Evolutionary conservation across 2,797 vertebrate genomes (phyloP).

Genomic region (Macropus fuliginosus): DNA sequence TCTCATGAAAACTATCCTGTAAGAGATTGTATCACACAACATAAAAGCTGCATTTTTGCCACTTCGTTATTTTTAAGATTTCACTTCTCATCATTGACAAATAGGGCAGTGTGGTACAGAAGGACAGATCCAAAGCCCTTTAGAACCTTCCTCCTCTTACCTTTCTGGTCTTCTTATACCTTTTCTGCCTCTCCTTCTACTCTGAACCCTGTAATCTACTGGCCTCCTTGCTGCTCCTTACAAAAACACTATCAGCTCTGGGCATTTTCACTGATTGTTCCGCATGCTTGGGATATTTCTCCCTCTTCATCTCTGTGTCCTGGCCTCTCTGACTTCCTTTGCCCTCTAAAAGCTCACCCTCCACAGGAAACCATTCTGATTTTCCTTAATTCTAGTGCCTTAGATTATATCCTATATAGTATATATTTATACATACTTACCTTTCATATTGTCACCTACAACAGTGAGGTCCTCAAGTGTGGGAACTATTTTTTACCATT

Average conservation of each 20-base stretch:
- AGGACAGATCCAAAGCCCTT: neutral
- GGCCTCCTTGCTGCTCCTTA: neutral
- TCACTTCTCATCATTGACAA: neutral
- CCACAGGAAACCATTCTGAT: neutral
- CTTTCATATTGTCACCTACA: neutral
- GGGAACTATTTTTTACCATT: neutral
- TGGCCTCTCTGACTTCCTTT: neutral
- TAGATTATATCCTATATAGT: neutral
- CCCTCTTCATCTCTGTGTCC: neutral
- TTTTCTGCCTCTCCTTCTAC: neutral
- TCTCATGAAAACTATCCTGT: neutral
- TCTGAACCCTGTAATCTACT: neutral
- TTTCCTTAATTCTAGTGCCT: neutral
- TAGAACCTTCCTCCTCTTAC: neutral
- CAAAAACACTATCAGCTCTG: neutral
- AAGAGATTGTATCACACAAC: neutral
- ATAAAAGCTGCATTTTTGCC: neutral
- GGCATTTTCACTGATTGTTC: neutral
- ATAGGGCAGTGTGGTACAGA: neutral
- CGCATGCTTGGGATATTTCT: neutral
- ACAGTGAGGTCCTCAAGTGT: neutral
- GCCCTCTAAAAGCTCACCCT: neutral
- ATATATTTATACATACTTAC: neutral
- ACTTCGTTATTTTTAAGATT: conserved; percentile 16
- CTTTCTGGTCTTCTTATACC: neutral